Conservation (phyloP, 2,888 invertebrate species). For the Adelphocoris suturalis region DNA sequence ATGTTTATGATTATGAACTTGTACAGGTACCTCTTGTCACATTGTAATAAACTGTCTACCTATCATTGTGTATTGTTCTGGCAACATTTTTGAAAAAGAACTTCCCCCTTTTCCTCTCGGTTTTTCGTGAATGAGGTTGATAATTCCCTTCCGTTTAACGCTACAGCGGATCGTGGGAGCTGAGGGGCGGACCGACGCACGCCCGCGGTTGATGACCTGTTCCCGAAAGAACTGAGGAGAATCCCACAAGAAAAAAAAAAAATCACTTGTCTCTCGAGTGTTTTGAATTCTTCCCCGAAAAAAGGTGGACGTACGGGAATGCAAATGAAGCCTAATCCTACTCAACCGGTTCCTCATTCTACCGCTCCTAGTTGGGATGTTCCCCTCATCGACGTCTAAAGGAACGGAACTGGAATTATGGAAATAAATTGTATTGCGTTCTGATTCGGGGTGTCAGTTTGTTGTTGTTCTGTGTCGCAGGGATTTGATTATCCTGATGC, state of each 20-base stretch:
- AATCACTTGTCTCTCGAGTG: background rate
- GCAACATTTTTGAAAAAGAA: background rate
- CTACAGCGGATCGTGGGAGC: background rate
- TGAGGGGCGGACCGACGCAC: constrained; percentile 13
- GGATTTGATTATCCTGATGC: no score
- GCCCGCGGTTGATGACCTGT: constrained; percentile 36
- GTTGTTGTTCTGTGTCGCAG: no score
- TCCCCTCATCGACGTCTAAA: background rate
- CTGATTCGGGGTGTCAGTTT: background rate
- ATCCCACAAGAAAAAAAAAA: background rate
- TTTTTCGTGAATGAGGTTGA: constrained; percentile 2
- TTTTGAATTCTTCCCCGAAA: constrained; percentile 1
- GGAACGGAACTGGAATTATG: background rate
- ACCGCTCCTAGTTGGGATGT: constrained; percentile 32
- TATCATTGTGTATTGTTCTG: no score
- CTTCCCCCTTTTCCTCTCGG: background rate
- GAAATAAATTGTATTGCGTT: background rate
- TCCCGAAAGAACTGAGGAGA: constrained; percentile 1
- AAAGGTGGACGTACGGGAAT: constrained; percentile 3
- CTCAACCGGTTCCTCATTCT: constrained; percentile 21
- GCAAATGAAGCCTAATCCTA: constrained; percentile 29
- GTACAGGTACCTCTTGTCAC: no score
- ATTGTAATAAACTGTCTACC: no score
- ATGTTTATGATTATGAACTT: no score
- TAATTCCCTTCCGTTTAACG: constrained; percentile 8